phyloP scores from a whole-genome alignment of 2,797 vertebrate genomes.

The Gobionotothen gibberifrons region DNA sequence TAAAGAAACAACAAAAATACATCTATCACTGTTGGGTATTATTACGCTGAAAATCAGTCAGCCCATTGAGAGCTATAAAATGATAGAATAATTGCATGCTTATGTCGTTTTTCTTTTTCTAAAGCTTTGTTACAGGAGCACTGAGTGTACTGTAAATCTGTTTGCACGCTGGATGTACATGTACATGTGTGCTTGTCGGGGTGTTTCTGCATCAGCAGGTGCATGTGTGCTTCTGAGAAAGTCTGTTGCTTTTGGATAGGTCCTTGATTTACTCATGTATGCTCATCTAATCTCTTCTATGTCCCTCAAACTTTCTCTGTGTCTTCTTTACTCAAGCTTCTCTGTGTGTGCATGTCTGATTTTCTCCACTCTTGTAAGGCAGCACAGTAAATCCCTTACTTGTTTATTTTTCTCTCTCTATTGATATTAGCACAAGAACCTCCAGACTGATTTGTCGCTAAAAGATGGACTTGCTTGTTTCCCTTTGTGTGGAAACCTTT shows the following conservation, averaged over 20 bases:
- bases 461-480: constrained; percentile 99
- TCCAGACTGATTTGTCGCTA: constrained; percentile 96
- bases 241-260: constrained; percentile 12
- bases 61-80: constrained; percentile 12
- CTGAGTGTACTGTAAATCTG: constrained; percentile 3
- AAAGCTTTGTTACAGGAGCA: not conserved
- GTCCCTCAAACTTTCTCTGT: constrained; percentile 37
- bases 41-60: constrained; percentile 13
- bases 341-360: constrained; percentile 57
- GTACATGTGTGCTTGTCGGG: constrained; percentile 8
- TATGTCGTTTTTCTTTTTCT: not conserved
- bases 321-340: constrained; percentile 9
- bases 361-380: constrained; percentile 66
- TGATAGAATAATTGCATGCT: constrained; percentile 13
- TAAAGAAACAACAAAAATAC: not conserved
- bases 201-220: constrained; percentile 47
- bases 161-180: constrained; percentile 25
- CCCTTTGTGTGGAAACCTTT: constrained; percentile 99
- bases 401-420: constrained; percentile 93
- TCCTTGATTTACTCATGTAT: constrained; percentile 2
- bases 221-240: constrained; percentile 23
- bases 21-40: not conserved
- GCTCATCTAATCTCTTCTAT: constrained; percentile 35
- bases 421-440: constrained; percentile 93
- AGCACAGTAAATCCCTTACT: constrained; percentile 87